Percentiles rank a stretch among this genome's conserved stretches.
Evolutionary conservation across 2,888 invertebrate species (phyloP).

Genomic region (Agrenia bidenticulata): DNA sequence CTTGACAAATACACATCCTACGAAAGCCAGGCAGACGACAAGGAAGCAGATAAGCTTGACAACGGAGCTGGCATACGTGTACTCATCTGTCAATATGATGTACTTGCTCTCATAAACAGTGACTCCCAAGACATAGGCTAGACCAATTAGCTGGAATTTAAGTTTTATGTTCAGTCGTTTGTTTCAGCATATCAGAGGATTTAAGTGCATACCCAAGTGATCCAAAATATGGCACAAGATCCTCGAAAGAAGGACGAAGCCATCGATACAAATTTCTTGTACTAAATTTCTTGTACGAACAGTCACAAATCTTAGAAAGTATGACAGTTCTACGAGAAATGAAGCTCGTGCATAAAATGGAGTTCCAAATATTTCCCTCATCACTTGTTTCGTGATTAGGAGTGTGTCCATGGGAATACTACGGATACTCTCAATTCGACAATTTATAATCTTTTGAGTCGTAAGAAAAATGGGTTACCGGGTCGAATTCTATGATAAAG

Average conservation of each 20-base stretch:
- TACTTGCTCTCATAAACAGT: slow-evolving; percentile 2
- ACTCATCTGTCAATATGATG: not conserved
- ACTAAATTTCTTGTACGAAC: not conserved
- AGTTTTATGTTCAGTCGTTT: not conserved
- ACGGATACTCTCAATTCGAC: too few relatives aligned
- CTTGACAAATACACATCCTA: slow-evolving; percentile 17
- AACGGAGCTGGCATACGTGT: not conserved
- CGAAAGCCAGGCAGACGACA: not conserved
- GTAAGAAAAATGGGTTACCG: too few relatives aligned
- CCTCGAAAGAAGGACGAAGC: slow-evolving; percentile 5
- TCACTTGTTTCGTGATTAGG: too few relatives aligned
- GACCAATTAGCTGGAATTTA: not conserved
- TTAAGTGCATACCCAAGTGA: slow-evolving; percentile 1
- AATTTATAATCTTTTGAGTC: too few relatives aligned
- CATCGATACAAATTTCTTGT: not conserved
- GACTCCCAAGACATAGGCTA: slow-evolving; percentile 7
- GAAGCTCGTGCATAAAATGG: not conserved
- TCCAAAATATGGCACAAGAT: slow-evolving; percentile 16
- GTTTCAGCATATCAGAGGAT: not conserved
- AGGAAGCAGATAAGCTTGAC: slow-evolving; percentile 11
- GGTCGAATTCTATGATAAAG: too few relatives aligned
- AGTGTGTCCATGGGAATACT: too few relatives aligned
- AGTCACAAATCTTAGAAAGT: not conserved
- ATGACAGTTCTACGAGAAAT: not conserved
- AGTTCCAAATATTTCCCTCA: too few relatives aligned